Evolutionary conservation across 2,888 invertebrate species (phyloP), one percentile per base, ranked within the genome.

Genomic region (Phytoseiulus persimilis): DNA sequence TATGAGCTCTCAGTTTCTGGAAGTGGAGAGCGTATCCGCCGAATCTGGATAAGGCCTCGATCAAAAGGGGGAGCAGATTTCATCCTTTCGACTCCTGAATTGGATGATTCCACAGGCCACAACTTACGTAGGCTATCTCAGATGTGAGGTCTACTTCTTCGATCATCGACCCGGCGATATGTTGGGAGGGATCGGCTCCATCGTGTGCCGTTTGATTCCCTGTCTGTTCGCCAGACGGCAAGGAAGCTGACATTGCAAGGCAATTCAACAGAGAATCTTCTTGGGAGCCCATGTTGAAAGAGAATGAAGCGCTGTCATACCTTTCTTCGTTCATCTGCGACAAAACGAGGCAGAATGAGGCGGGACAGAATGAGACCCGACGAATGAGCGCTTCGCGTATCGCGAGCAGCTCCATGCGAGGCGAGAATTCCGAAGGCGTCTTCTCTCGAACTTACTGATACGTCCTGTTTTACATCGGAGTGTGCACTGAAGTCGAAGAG

Each of bases 131-230:
- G 11, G 87, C 87, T 11, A 87, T 87, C 23, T 32, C n/a, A 1
- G 87, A 87, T 45, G 87, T 87, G 28, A 87, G 32, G 33, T 87
- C 87, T 3, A 87, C 33, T 33, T 87, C 87, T 23, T 87, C 32
- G 0, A 87, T 45, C 14, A 28, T 28, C 32, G 33, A n/a, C 28
- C 6, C 87, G 5, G 39, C n/a, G 18, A 31, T 32, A 0, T 33
- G 39, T 33, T 45, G 87, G 5, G 65, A 65, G 18, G 18, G 14
- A 18, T 65, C 65, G 18, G 18, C 65, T 28, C 11, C 1, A 65
- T 14, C 18, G 5, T 65, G 65, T 6, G 18, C 2, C 23, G 65
- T 65, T 65, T 23, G 23, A 14, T 28, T 65, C 65, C 23, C n/a
- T n/a, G n/a, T n/a, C n/a, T 23, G 65, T 23, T 65, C 18, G 14